phyloP scores from a whole-genome alignment of 1,140 invertebrate species.

The Zaprionus inermis region DNA sequence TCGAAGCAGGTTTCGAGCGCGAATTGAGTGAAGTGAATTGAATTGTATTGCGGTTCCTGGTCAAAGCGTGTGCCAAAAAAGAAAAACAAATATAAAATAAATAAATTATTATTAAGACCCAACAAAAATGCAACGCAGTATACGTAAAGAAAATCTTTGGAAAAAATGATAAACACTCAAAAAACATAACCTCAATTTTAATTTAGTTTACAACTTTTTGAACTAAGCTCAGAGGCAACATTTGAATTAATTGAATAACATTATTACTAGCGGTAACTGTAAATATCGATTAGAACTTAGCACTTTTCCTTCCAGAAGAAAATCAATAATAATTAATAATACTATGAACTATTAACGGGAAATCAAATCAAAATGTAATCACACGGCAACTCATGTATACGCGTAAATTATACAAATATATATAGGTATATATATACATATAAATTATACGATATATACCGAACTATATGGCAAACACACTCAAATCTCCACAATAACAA shows the following conservation, averaged over 20 bases:
- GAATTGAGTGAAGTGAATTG: slow-evolving; percentile 41
- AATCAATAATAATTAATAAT: slow-evolving; percentile 34
- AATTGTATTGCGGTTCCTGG: slow-evolving; percentile 44
- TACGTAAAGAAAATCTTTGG: slow-evolving; percentile 63
- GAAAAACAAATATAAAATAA: slow-evolving; percentile 22
- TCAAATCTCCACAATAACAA: slow-evolving; percentile 57
- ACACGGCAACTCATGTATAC: slow-evolving; percentile 75
- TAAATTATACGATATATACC: slow-evolving; percentile 18
- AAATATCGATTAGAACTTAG: slow-evolving; percentile 59
- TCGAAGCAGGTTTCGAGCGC: slow-evolving; percentile 11
- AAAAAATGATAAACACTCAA: slow-evolving; percentile 20
- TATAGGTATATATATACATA: slow-evolving; percentile 37
- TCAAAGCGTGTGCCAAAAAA: slow-evolving; percentile 66
- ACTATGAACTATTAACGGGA: slow-evolving; percentile 25
- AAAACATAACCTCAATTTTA: slow-evolving; percentile 50
- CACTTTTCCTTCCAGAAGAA: slow-evolving; percentile 69
- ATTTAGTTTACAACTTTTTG: slow-evolving; percentile 12
- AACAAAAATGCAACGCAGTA: slow-evolving; percentile 75
- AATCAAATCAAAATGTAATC: slow-evolving; percentile 73
- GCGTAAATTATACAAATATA: slow-evolving; percentile 58
- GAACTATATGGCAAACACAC: slow-evolving; percentile 39
- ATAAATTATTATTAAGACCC: slow-evolving; percentile 50
- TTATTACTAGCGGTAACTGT: slow-evolving; percentile 40
- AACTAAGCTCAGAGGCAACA: slow-evolving; percentile 39
- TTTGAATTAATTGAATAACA: slow-evolving; percentile 27